Evolutionary conservation across 2,113 vertebrate species (phyloP).

Genomic region (Neotoma lepida): DNA sequence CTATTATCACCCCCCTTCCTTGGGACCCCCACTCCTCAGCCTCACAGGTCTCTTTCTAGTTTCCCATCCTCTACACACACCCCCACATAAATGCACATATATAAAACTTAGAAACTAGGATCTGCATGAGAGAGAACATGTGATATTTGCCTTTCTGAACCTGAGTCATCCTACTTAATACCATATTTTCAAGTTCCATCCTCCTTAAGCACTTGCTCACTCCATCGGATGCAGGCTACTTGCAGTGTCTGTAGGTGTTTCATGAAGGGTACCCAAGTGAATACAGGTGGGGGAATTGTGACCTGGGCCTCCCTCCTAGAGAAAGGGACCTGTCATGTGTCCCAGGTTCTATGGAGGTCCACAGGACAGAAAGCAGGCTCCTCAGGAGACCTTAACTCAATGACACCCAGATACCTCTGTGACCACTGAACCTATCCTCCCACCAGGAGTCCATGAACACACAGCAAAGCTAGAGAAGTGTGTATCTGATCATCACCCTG

Average conservation of each 20-base stretch:
- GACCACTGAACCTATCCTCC: not conserved
- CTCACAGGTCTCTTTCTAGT: not conserved
- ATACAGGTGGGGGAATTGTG: accelerated
- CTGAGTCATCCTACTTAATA: not conserved
- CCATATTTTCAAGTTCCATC: not conserved
- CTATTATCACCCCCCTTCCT: not conserved
- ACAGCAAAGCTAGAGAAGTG: not conserved
- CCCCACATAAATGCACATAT: not conserved
- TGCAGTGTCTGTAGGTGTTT: too few relatives aligned
- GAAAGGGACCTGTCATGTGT: not conserved
- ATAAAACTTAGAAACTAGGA: not conserved
- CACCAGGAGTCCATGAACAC: not conserved
- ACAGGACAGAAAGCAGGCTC: not conserved
- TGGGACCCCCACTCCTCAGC: not conserved
- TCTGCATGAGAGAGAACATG: not conserved
- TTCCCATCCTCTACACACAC: not conserved
- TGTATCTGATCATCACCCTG: not conserved
- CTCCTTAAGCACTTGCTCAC: not conserved
- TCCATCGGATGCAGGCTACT: too few relatives aligned
- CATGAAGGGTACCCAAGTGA: not conserved
- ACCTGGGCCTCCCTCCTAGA: not conserved
- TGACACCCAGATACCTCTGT: not conserved
- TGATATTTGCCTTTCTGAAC: not conserved
- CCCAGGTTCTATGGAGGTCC: not conserved
- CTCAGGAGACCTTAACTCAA: not conserved